phyloP scores from a whole-genome alignment of 2,113 vertebrate genomes.

The Alouatta palliata region DNA sequence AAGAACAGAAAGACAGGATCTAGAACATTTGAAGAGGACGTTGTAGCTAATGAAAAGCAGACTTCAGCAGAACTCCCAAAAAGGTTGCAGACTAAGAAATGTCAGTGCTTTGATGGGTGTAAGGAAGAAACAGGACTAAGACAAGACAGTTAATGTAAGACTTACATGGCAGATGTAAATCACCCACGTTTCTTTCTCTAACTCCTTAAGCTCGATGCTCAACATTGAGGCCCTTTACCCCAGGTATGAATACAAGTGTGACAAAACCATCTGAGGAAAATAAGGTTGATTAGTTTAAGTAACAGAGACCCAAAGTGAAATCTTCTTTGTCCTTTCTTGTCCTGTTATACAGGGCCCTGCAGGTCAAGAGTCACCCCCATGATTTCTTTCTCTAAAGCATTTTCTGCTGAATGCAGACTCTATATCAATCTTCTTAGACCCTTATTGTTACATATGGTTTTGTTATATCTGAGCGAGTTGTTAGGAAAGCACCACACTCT shows the following conservation, averaged over 20 bases:
- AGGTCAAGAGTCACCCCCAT: rapidly evolving
- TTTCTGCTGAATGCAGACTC: background rate
- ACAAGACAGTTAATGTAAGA: background rate
- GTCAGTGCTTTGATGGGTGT: background rate
- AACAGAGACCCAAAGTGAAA: background rate
- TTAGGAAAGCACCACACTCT: no score
- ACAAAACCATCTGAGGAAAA: background rate
- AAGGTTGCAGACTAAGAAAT: background rate
- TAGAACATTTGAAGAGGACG: background rate
- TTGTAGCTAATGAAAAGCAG: background rate
- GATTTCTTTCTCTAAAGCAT: background rate
- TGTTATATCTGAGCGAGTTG: no score
- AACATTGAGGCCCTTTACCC: background rate
- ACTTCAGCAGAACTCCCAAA: background rate
- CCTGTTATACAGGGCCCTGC: no score
- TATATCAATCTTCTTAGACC: background rate
- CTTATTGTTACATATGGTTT: background rate
- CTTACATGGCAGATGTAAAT: background rate
- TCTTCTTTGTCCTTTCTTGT: background rate
- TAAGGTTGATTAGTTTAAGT: background rate
- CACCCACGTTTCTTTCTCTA: background rate
- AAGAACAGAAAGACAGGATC: background rate
- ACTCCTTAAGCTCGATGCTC: background rate
- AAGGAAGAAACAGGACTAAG: background rate
- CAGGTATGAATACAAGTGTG: background rate